Evolutionary conservation across 2,888 invertebrate species (phyloP), one percentile per base, ranked within the genome.

Genomic region (Orchesella flavescens): DNA sequence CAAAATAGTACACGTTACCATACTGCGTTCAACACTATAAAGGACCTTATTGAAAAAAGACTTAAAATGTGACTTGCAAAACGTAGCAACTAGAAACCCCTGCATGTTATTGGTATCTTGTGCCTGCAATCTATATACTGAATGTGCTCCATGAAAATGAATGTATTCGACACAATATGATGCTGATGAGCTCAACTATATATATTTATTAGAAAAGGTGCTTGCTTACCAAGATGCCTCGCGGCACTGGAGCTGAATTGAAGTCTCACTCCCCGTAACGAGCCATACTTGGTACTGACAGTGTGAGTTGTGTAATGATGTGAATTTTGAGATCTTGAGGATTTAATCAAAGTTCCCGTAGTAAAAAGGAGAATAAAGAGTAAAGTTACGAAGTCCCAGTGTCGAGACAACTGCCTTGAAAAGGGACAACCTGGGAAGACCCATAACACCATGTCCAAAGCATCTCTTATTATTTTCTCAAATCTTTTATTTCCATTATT

Each of bases 361-460:
- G 85, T 77, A 34, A 86, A 68, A 24, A 87, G 66, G 63, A 83
- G 77, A 61, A 82, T 53, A 24, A 86, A 69, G 49, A 83, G 72
- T n/a, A 84, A 24, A 63, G 81, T 75, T 63, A 80, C 83, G 72
- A 78, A 82, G 76, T 81, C 84, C 80, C 79, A 77, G 81, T 84
- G 83, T 73, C 74, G 80, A 74, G 84, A 74, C 68, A 79, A 74
- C 15, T 69, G 83, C 82, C 83, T 79, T 82, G 81, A 75, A 76
- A 63, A 78, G 74, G 81, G 81, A 86, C 84, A 86, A 85, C 79
- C 85, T 84, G 87, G 86, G 87, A 86, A 77, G 86, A 86, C 84
- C 87, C 86, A 87, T 86, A 86, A 81, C 84, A 87, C 86, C 87
- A 87, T 87, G 86, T 86, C 87, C 86, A 85, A 85, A 85, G 86